These are phyloP conservation scores for Ernsta delagoae DNA, from an alignment of 2,888 invertebrate genomes.

Conservation along the genomic window DNA sequence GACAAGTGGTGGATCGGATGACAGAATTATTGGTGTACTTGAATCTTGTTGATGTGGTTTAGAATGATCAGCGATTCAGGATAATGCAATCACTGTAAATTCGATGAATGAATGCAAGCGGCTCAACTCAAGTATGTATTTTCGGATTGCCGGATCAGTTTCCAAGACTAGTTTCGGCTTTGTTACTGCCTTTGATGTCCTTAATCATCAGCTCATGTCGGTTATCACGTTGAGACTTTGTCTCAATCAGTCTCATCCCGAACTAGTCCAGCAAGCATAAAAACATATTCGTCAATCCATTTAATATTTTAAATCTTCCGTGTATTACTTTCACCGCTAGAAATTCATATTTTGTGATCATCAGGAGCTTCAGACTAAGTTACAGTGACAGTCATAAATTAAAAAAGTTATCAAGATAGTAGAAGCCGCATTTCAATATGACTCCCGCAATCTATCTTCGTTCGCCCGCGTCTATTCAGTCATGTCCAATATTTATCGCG, in stretches of 20 bases:
- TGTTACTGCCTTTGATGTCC: no score
- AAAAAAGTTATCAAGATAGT: neutral
- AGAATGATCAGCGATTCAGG: neutral
- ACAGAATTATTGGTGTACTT: constrained; percentile 20
- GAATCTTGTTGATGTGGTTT: neutral
- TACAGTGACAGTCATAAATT: constrained; percentile 1
- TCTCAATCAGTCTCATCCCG: no score
- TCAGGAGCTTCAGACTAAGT: neutral
- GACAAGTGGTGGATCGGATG: constrained; percentile 19
- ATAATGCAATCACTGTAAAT: no score
- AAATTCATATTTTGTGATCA: neutral
- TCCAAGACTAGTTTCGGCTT: no score
- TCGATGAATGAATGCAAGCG: no score
- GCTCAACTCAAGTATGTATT: no score
- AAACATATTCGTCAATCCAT: no score
- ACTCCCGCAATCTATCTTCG: constrained; percentile 2
- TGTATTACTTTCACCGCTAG: neutral
- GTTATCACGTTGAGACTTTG: no score
- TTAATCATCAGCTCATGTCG: no score
- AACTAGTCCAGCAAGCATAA: no score
- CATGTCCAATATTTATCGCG: constrained; percentile 27
- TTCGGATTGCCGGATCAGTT: no score
- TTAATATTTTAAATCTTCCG: no score
- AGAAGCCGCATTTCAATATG: neutral
- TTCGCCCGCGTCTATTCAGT: constrained; percentile 14